These are phyloP conservation scores for Chrysina gloriosa DNA, from an alignment of 2,888 invertebrate genomes.

Conservation along the genomic window DNA sequence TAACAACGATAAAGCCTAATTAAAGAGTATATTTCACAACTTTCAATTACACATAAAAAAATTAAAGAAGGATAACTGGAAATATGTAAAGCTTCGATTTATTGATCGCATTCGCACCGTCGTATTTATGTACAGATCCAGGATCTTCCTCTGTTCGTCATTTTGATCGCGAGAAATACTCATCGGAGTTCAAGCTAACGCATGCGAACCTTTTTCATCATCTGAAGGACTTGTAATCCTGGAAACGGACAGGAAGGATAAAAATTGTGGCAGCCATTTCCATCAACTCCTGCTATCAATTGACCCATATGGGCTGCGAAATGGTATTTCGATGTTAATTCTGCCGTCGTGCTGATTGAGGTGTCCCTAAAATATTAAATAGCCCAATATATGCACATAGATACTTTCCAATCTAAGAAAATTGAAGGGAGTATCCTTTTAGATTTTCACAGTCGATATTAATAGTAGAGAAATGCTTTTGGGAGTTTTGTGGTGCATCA, in stretches of 20 bases:
- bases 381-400: no score
- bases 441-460: no score
- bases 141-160: background rate
- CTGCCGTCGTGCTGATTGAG: conserved; percentile 72
- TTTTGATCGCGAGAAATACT: background rate
- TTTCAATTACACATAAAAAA: no score
- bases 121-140: background rate
- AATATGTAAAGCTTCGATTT: no score
- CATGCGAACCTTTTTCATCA: conserved; percentile 72
- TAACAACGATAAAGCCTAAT: no score
- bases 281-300: conserved; percentile 73
- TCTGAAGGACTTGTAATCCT: conserved; percentile 71
- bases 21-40: no score
- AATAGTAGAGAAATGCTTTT: no score
- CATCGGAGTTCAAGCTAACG: conserved; percentile 56
- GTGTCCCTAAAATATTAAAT: conserved; percentile 68
- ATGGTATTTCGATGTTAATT: conserved; percentile 73
- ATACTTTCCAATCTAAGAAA: no score
- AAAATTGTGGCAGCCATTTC: conserved; percentile 75
- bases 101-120: no score
- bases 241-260: conserved; percentile 75
- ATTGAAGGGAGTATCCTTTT: no score
- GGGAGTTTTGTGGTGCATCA: no score
- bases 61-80: no score
- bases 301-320: conserved; percentile 78